Percentiles rank a stretch among this genome's conserved stretches.
phyloP scores from a whole-genome alignment of 2,888 invertebrate genomes.

The Dysmachus trigonus region DNA sequence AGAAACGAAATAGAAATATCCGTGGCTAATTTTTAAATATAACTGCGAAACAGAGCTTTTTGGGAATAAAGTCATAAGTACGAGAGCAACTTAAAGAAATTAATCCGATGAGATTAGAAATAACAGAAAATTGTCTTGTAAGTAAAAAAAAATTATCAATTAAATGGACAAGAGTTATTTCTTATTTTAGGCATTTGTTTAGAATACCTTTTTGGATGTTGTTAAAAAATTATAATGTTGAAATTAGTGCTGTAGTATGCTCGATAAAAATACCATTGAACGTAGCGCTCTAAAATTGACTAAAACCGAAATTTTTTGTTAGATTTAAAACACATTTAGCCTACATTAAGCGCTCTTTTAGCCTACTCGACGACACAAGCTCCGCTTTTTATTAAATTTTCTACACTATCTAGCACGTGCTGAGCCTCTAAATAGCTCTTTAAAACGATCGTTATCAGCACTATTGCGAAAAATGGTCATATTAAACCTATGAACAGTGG shows the following conservation, averaged over 20 bases:
- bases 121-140: not conserved
- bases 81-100: not conserved
- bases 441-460: not conserved
- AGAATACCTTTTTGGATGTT: not conserved
- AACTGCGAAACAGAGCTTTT: not conserved
- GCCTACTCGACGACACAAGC: not conserved
- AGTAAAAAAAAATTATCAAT: not conserved
- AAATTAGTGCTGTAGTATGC: not conserved
- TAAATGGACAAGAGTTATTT: not conserved
- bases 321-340: not conserved
- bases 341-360: not conserved
- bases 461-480: not conserved
- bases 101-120: not conserved
- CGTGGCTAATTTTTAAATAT: not conserved
- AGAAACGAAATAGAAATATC: not conserved
- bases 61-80: not conserved
- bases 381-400: slow-evolving; percentile 2
- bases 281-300: not conserved
- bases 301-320: not conserved
- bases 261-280: not conserved
- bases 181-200: not conserved
- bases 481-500: not conserved
- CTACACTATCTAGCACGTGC: not conserved
- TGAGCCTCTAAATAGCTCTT: not conserved
- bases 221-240: not conserved